Conservation (phyloP, 2,888 invertebrate genomes). For the Dastarcus helophoroides region DNA sequence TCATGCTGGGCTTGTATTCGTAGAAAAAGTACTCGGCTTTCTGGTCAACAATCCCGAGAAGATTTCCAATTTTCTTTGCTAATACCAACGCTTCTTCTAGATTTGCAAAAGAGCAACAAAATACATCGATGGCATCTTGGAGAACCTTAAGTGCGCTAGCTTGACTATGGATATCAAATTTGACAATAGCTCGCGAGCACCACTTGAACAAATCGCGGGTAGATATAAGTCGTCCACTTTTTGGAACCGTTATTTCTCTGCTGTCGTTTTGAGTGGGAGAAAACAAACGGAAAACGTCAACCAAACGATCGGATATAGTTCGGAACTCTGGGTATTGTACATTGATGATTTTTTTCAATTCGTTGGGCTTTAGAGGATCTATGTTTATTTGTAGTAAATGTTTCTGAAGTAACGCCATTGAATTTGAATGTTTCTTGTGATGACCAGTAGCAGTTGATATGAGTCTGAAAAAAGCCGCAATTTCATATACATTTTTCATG, state of each 20-base stretch:
- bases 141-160: conserved; percentile 60
- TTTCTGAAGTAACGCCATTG: conserved; percentile 64
- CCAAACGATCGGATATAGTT: conserved; percentile 64
- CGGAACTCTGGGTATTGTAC: conserved; percentile 55
- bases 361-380: conserved; percentile 62
- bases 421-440: conserved; percentile 49
- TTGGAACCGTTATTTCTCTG: conserved; percentile 21
- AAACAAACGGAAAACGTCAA: conserved; percentile 74
- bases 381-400: conserved; percentile 72
- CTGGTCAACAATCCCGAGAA: conserved; percentile 69
- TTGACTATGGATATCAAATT: conserved; percentile 62
- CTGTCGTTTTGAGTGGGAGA: conserved; percentile 41
- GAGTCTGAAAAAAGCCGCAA: conserved; percentile 39
- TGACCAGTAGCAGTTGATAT: conserved; percentile 48
- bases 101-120: conserved; percentile 68
- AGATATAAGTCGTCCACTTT: conserved; percentile 56
- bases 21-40: conserved; percentile 72
- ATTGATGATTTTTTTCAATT: conserved; percentile 62
- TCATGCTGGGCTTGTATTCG: conserved; percentile 67
- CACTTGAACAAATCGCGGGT: conserved; percentile 87
- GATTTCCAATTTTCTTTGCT: conserved; percentile 64
- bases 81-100: conserved; percentile 52
- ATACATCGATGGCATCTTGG: conserved; percentile 85
- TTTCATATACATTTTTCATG: conserved; percentile 2
- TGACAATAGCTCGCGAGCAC: conserved; percentile 66